phyloP scores from a whole-genome alignment of 2,888 invertebrate genomes.

The Lasioglossum pauxillum region DNA sequence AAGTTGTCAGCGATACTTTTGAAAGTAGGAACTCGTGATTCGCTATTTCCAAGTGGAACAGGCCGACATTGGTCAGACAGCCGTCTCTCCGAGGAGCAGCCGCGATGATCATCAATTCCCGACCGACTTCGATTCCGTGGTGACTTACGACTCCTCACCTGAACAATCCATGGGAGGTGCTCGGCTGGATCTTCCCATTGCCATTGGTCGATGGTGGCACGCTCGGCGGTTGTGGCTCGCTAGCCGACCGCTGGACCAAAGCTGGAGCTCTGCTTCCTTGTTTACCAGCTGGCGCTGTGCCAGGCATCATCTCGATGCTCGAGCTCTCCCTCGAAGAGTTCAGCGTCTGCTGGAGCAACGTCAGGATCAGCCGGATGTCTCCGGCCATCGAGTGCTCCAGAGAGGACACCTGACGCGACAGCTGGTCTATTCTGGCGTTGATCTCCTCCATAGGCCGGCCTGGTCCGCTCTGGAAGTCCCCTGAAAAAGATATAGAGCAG shows the following conservation, averaged over 20 bases:
- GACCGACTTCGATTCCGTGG: neutral
- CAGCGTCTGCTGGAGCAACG: slow-evolving; percentile 87
- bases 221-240: slow-evolving; percentile 87
- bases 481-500: slow-evolving; percentile 58
- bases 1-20: neutral
- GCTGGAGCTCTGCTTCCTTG: slow-evolving; percentile 81
- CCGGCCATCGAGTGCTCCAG: slow-evolving; percentile 90
- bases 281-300: slow-evolving; percentile 88
- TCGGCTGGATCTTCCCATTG: slow-evolving; percentile 80
- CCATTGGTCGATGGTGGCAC: slow-evolving; percentile 84
- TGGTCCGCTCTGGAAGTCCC: slow-evolving; percentile 84
- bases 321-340: slow-evolving; percentile 81
- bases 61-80: neutral
- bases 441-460: slow-evolving; percentile 86
- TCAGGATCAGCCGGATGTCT: slow-evolving; percentile 91
- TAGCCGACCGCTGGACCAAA: slow-evolving; percentile 87
- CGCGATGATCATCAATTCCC: slow-evolving; percentile 16
- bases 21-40: too few relatives aligned
- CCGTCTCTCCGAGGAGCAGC: slow-evolving; percentile 8
- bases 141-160: slow-evolving; percentile 71
- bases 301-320: slow-evolving; percentile 85
- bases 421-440: slow-evolving; percentile 89
- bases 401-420: slow-evolving; percentile 89
- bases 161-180: slow-evolving; percentile 81
- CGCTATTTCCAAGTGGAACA: neutral